phyloP scores from a whole-genome alignment of 1,140 invertebrate species.

The Drosophila ogumai region DNA sequence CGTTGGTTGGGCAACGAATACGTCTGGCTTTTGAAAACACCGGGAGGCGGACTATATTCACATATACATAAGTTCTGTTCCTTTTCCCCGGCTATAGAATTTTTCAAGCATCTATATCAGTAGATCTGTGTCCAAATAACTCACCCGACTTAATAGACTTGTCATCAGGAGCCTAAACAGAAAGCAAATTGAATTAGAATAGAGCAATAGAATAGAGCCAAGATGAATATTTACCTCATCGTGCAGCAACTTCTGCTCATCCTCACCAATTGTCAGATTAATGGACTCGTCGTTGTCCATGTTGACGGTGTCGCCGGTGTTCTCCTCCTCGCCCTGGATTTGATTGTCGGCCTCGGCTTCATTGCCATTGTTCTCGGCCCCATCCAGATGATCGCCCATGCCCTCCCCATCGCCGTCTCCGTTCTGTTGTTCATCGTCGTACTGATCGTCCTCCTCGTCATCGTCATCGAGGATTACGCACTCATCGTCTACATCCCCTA shows the following conservation, averaged over 20 bases:
- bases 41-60: neutral
- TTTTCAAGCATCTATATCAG: neutral
- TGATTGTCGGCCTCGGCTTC: constrained; percentile 41
- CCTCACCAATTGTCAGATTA: constrained; percentile 92
- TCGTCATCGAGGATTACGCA: constrained; percentile 76
- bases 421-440: constrained; percentile 47
- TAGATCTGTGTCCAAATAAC: neutral
- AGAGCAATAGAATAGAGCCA: no score
- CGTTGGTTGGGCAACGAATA: neutral
- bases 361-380: constrained; percentile 32
- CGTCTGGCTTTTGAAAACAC: neutral
- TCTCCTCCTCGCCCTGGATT: constrained; percentile 64
- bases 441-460: constrained; percentile 52
- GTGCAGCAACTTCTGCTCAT: constrained; percentile 90
- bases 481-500: constrained; percentile 81
- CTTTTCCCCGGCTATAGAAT: neutral
- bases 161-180: constrained; percentile 74
- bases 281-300: constrained; percentile 90
- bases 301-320: constrained; percentile 64
- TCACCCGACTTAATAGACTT: constrained; percentile 81
- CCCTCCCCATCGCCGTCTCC: constrained; percentile 42
- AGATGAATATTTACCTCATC: constrained; percentile 86
- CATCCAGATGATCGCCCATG: constrained; percentile 41
- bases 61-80: neutral
- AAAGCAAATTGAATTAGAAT: constrained; percentile 23